Conservation (phyloP, 2,113 vertebrate species). For the Mungos mungo region DNA sequence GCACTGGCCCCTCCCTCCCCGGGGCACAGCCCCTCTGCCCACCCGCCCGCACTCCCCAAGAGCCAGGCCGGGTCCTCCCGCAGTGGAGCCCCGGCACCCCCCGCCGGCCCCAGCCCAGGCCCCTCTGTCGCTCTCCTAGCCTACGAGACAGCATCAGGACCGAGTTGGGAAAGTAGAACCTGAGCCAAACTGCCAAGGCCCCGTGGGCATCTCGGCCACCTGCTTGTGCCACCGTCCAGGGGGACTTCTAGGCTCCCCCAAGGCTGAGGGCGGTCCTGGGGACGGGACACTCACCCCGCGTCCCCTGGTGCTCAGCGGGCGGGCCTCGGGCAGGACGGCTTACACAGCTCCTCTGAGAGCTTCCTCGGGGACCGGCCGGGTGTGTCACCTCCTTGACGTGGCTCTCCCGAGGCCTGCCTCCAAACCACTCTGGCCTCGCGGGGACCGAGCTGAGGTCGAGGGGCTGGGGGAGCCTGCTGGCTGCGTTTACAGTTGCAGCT, state of each 20-base stretch:
- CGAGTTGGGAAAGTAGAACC: no score
- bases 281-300: background rate
- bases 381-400: fast-evolving
- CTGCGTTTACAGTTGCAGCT: fast-evolving
- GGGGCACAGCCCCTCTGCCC: background rate
- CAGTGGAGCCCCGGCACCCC: no score
- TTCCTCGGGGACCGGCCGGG: background rate
- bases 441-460: no score
- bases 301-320: background rate
- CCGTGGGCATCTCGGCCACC: background rate
- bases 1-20: background rate
- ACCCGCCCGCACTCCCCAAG: background rate
- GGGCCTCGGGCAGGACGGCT: background rate
- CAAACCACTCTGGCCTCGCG: no score
- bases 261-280: background rate
- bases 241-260: background rate
- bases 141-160: no score
- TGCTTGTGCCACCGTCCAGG: background rate
- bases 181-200: background rate
- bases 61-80: background rate
- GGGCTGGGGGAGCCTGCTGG: no score
- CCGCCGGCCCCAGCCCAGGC: no score
- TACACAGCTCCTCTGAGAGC: background rate
- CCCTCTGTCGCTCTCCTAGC: no score
- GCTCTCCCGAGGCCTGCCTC: background rate